phyloP scores from a whole-genome alignment of 2,888 invertebrate genomes.

The Carterocephalus palaemon region DNA sequence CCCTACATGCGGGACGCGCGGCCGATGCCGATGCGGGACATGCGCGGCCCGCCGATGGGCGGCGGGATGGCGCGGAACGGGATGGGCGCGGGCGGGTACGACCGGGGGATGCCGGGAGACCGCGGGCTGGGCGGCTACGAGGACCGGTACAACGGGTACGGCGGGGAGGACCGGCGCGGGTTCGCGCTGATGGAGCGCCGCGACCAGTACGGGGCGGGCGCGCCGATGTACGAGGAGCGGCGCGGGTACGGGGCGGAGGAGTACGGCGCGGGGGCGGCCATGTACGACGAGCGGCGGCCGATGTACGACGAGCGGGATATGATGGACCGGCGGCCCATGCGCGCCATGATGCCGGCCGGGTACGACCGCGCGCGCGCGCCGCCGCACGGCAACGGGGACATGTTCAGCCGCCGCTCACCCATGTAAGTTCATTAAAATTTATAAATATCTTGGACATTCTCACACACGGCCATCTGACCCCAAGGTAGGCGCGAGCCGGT shows the following conservation, averaged over 20 bases:
- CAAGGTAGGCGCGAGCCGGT: too few relatives aligned
- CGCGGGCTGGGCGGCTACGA: conserved; percentile 51
- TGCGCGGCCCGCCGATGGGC: conserved; percentile 55
- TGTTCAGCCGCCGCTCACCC: conserved; percentile 70
- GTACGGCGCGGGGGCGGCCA: conserved; percentile 42
- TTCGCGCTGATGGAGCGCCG: conserved; percentile 66
- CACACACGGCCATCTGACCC: too few relatives aligned
- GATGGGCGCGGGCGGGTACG: conserved; percentile 72
- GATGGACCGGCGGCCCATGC: conserved; percentile 57
- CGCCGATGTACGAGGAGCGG: conserved; percentile 50
- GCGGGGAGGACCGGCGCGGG: conserved; percentile 68
- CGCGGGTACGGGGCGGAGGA: conserved; percentile 43
- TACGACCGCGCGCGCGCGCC: conserved; percentile 53
- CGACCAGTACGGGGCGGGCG: conserved; percentile 60
- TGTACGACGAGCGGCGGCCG: conserved; percentile 49
- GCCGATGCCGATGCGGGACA: conserved; percentile 59
- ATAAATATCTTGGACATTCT: too few relatives aligned
- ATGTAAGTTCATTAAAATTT: conserved; percentile 47
- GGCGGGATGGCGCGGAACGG: conserved; percentile 50
- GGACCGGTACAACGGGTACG: conserved; percentile 66
- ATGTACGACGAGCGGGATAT: conserved; percentile 65
- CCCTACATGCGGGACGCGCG: conserved; percentile 53
- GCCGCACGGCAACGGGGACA: conserved; percentile 64
- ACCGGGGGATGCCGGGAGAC: conserved; percentile 52
- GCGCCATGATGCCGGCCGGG: conserved; percentile 44